These are phyloP conservation scores for Brachyhypopomus occidentalis DNA, from an alignment of 2,113 vertebrate genomes.

Conservation along the genomic window DNA sequence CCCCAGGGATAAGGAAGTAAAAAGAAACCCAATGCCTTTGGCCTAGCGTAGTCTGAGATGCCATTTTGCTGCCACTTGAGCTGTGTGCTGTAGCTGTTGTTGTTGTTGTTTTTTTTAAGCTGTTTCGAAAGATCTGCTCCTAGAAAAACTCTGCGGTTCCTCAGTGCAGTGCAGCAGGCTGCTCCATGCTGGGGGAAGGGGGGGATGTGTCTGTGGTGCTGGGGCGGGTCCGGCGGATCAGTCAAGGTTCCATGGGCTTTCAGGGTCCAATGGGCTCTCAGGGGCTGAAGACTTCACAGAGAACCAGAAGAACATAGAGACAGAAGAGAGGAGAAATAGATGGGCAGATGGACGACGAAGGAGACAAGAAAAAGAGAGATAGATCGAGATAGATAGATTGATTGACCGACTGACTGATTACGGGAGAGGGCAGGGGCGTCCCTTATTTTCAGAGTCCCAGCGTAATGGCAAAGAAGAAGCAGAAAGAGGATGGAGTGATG, in stretches of 20 bases:
- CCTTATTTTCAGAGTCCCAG: slow-evolving; percentile 66
- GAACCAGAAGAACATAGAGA: slow-evolving; percentile 73
- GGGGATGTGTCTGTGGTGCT: slow-evolving; percentile 58
- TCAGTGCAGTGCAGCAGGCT: slow-evolving; percentile 59
- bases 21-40: slow-evolving; percentile 16
- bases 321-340: slow-evolving; percentile 77
- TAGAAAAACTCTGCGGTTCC: slow-evolving; percentile 59
- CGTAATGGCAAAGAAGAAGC: slow-evolving; percentile 65
- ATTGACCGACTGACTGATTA: slow-evolving; percentile 32
- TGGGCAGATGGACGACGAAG: slow-evolving; percentile 73
- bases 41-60: slow-evolving; percentile 5
- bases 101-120: slow-evolving; percentile 50
- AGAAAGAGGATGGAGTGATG: slow-evolving; percentile 60
- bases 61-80: background rate
- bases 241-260: slow-evolving; percentile 78
- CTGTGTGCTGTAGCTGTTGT: slow-evolving; percentile 32
- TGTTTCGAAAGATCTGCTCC: slow-evolving; percentile 50
- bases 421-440: slow-evolving; percentile 54
- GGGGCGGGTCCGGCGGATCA: slow-evolving; percentile 65
- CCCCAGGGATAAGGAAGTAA: background rate
- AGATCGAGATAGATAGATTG: slow-evolving; percentile 52
- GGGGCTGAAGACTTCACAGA: slow-evolving; percentile 77
- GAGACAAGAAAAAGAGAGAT: slow-evolving; percentile 64
- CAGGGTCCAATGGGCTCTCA: slow-evolving; percentile 76
- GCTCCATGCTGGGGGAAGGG: slow-evolving; percentile 64